Conservation (phyloP, 2,797 vertebrate genomes). For the Adelosebastes latens region DNA sequence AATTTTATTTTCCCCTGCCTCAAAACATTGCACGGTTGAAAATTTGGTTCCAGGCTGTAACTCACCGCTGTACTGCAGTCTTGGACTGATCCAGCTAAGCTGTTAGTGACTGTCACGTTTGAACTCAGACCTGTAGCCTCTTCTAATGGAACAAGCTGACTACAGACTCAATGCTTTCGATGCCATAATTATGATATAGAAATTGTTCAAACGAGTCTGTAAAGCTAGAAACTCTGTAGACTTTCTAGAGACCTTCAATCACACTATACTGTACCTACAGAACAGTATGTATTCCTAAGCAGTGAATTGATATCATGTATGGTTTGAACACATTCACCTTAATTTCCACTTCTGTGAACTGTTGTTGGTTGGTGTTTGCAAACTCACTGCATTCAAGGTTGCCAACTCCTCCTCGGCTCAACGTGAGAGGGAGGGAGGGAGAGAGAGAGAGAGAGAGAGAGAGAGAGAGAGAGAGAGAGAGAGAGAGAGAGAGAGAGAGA, state of each 20-base stretch:
- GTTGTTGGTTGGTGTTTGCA: too few relatives aligned
- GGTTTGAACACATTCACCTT: not conserved
- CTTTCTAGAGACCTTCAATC: not conserved
- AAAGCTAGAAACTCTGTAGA: not conserved
- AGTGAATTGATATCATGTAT: not conserved
- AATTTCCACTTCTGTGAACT: not conserved
- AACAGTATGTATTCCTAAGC: not conserved
- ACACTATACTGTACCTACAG: not conserved
- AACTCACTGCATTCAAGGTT: too few relatives aligned
- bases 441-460: too few relatives aligned
- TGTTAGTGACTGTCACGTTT: constrained; percentile 5
- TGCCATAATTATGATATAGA: not conserved
- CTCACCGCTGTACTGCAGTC: constrained; percentile 1
- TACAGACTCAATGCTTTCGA: not conserved
- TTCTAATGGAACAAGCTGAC: not conserved
- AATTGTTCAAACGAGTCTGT: not conserved
- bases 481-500: too few relatives aligned
- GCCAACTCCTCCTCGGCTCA: too few relatives aligned
- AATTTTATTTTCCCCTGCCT: constrained; percentile 18
- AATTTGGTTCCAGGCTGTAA: constrained; percentile 6
- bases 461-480: not conserved
- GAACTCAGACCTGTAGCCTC: not conserved
- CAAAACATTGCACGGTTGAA: constrained; percentile 30
- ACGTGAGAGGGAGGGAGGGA: too few relatives aligned
- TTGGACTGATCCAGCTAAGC: not conserved